These are phyloP conservation scores for Chiloscyllium plagiosum DNA, from an alignment of 2,113 vertebrate species.

Conservation along the genomic window DNA sequence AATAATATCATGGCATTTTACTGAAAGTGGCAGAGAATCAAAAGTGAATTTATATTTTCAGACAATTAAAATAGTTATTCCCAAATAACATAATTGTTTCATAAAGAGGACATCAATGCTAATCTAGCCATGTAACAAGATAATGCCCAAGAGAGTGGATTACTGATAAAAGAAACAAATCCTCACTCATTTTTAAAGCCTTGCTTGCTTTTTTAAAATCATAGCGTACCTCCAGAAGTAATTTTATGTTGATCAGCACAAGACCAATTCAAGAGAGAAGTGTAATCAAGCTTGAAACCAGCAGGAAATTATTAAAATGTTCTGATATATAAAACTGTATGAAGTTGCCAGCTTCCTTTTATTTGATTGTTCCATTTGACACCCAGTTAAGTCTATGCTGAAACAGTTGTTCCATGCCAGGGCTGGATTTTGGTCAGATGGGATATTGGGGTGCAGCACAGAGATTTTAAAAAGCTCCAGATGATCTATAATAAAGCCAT, in stretches of 20 bases:
- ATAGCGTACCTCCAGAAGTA: background rate
- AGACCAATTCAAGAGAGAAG: background rate
- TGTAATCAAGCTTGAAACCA: background rate
- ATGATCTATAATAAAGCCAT: background rate
- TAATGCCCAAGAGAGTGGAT: background rate
- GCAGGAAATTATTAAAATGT: background rate
- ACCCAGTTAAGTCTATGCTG: background rate
- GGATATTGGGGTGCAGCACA: background rate
- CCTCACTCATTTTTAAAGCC: background rate
- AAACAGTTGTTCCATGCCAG: background rate
- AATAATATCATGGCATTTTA: background rate
- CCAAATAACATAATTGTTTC: background rate
- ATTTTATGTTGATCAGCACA: background rate
- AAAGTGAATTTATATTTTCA: background rate
- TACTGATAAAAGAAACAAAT: background rate
- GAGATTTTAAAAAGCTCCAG: background rate
- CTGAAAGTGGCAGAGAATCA: background rate
- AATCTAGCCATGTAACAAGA: background rate
- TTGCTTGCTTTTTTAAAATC: background rate
- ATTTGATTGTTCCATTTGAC: background rate
- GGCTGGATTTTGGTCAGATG: background rate
- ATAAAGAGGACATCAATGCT: background rate
- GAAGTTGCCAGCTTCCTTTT: background rate
- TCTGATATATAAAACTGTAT: background rate
- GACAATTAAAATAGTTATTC: background rate